Percentiles rank a stretch among this genome's conserved stretches.
These are phyloP conservation scores for Climacteris rufus DNA, from an alignment of 2,113 vertebrate genomes.

Conservation along the genomic window DNA sequence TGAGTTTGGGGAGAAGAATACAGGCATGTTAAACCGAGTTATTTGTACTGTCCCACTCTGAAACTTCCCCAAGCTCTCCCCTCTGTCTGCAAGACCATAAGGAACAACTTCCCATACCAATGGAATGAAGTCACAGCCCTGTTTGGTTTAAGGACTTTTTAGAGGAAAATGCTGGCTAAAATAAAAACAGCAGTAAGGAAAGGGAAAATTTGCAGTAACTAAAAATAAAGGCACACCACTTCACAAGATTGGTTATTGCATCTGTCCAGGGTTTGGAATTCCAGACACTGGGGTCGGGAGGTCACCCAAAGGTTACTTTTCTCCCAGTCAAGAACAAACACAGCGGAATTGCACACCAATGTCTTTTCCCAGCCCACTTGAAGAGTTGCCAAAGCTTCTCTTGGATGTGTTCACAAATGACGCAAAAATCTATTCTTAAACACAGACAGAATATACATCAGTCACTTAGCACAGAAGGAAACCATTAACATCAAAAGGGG, in stretches of 20 bases:
- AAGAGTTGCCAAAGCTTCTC: conserved; percentile 64
- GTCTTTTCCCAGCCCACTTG: conserved; percentile 56
- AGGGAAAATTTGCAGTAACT: conserved; percentile 73
- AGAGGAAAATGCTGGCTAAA: conserved; percentile 59
- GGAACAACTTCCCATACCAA: neutral
- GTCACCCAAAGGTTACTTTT: conserved; percentile 80
- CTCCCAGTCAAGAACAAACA: conserved; percentile 79
- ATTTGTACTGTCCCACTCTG: neutral
- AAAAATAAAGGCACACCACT: conserved; percentile 76
- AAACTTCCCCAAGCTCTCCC: neutral
- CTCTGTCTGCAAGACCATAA: neutral
- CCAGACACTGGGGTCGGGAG: conserved; percentile 73
- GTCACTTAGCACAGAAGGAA: conserved; percentile 81
- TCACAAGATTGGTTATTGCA: conserved; percentile 71
- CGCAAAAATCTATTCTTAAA: conserved; percentile 78
- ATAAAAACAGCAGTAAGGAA: conserved; percentile 68
- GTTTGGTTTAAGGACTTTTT: conserved; percentile 44
- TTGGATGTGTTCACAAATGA: conserved; percentile 75
- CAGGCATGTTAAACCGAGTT: neutral
- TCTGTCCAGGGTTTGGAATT: conserved; percentile 79
- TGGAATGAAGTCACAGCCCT: neutral
- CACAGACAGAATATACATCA: conserved; percentile 70
- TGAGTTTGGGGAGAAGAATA: neutral
- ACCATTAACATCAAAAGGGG: conserved; percentile 75
- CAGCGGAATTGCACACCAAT: conserved; percentile 59